These are phyloP conservation scores for Apantesis nais DNA, from an alignment of 2,888 invertebrate genomes.

Conservation along the genomic window DNA sequence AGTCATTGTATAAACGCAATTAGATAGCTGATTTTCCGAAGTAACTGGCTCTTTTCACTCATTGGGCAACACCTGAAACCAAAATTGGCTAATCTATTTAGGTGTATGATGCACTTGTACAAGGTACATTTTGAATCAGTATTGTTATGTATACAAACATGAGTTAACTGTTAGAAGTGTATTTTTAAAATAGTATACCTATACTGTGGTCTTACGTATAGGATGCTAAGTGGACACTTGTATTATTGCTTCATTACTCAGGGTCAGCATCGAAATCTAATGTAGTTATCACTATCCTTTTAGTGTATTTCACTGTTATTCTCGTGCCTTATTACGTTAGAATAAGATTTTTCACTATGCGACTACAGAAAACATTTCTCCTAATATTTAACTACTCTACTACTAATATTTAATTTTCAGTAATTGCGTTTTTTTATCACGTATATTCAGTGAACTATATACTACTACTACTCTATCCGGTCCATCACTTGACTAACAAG, in stretches of 20 bases:
- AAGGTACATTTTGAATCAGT: not conserved
- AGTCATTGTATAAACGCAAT: not conserved
- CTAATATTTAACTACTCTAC: too few relatives aligned
- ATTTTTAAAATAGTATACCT: not conserved
- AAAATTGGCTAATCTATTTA: not conserved
- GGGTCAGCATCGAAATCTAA: not conserved
- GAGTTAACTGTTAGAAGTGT: not conserved
- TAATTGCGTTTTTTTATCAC: too few relatives aligned
- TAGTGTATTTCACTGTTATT: not conserved
- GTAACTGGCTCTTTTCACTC: not conserved
- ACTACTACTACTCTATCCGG: too few relatives aligned
- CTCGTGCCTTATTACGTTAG: not conserved
- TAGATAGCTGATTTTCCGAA: not conserved
- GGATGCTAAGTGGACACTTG: not conserved
- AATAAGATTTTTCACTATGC: not conserved
- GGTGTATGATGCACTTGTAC: not conserved
- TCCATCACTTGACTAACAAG: too few relatives aligned
- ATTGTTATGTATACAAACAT: not conserved
- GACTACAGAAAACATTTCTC: not conserved
- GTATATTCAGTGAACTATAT: too few relatives aligned
- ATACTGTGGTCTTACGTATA: not conserved
- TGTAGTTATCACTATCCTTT: not conserved
- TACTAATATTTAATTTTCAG: not conserved
- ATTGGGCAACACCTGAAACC: not conserved
- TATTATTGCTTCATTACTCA: not conserved